A percentile compares a stretch with the other conserved stretches of the same genome.
Evolutionary conservation across 1,140 invertebrate genomes (phyloP).

Genomic region (Maconellicoccus hirsutus): DNA sequence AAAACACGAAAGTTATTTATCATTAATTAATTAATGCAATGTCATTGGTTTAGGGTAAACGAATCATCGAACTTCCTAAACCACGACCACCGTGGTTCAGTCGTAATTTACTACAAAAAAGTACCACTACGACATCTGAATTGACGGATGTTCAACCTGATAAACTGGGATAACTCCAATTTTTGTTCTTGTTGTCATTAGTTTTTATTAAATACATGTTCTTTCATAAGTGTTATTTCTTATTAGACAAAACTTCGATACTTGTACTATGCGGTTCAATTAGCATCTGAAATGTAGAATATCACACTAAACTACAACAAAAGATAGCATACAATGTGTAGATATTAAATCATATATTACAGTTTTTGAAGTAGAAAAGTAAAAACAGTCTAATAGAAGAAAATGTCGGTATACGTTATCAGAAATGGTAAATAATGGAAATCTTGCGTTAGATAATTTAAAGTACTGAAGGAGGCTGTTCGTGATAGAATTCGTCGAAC

Average conservation of each 20-base stretch:
- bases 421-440: no score
- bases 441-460: background rate
- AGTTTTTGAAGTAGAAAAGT: no score
- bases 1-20: slow-evolving; percentile 11
- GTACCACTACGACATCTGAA: slow-evolving; percentile 49
- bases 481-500: background rate
- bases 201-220: background rate
- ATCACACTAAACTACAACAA: no score
- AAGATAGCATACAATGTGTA: no score
- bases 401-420: no score
- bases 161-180: slow-evolving; percentile 36
- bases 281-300: no score
- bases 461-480: background rate
- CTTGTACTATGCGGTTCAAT: no score
- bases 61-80: slow-evolving; percentile 60
- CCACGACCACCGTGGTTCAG: slow-evolving; percentile 64
- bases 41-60: slow-evolving; percentile 39
- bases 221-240: background rate
- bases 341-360: no score
- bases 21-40: slow-evolving; percentile 37
- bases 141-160: slow-evolving; percentile 58
- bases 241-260: no score
- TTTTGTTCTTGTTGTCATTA: background rate
- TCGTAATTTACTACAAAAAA: slow-evolving; percentile 65
- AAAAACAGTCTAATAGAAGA: no score